These are phyloP conservation scores for Nilaparvata lugens DNA, from an alignment of 1,140 invertebrate genomes.

Conservation along the genomic window DNA sequence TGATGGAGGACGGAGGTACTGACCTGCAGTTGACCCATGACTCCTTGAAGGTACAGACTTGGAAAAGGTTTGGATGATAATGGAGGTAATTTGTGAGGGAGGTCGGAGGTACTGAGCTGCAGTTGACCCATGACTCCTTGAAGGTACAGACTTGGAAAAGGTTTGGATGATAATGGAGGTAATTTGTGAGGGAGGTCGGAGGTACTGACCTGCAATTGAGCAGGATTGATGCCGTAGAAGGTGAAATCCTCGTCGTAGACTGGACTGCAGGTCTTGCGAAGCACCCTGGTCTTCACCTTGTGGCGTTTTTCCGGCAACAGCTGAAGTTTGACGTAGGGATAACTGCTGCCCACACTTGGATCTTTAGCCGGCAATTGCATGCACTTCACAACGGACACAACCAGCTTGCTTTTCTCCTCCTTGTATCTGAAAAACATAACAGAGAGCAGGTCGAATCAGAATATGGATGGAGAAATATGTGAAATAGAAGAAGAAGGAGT, in stretches of 20 bases:
- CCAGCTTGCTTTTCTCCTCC: constrained; percentile 76
- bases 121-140: too few relatives aligned
- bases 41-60: too few relatives aligned
- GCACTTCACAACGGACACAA: constrained; percentile 85
- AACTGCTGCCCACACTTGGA: constrained; percentile 51
- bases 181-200: too few relatives aligned
- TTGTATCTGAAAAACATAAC: constrained; percentile 52
- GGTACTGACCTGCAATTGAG: constrained; percentile 60
- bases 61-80: too few relatives aligned
- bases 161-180: too few relatives aligned
- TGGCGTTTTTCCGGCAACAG: constrained; percentile 90
- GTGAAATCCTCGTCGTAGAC: constrained; percentile 96
- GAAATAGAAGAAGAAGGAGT: background rate
- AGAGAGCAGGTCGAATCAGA: background rate
- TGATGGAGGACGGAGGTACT: too few relatives aligned
- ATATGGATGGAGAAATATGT: background rate
- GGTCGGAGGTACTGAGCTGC: constrained; percentile 40
- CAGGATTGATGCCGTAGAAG: constrained; percentile 82
- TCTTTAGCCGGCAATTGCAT: constrained; percentile 72
- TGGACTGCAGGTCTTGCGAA: constrained; percentile 84
- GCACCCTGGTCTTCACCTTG: constrained; percentile 87
- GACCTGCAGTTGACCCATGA: too few relatives aligned
- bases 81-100: too few relatives aligned
- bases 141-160: too few relatives aligned
- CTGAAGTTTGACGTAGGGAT: constrained; percentile 93